These are phyloP conservation scores for Priapulus caudatus DNA, from an alignment of 2,888 invertebrate genomes.

Conservation along the genomic window DNA sequence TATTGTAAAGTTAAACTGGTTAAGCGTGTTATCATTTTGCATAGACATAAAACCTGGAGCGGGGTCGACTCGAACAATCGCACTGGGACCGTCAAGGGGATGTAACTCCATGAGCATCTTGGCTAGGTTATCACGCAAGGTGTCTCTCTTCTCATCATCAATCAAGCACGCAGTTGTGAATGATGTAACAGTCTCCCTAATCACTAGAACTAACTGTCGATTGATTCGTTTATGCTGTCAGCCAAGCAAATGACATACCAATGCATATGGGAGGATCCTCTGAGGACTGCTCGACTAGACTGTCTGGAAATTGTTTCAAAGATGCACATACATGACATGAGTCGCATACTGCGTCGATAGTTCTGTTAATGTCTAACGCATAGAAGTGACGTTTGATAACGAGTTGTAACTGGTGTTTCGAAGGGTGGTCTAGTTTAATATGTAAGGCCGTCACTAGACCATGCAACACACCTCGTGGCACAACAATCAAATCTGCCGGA, in stretches of 20 bases:
- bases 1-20: constrained; percentile 15
- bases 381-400: constrained; percentile 14
- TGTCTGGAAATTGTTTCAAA: constrained; percentile 16
- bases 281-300: constrained; percentile 18
- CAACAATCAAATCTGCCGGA: constrained; percentile 19
- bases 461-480: constrained; percentile 19
- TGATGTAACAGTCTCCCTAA: constrained; percentile 18
- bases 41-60: constrained; percentile 18
- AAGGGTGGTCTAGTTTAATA: constrained; percentile 18
- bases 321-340: constrained; percentile 22
- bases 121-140: constrained; percentile 7
- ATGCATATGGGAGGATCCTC: constrained; percentile 18
- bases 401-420: constrained; percentile 13
- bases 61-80: constrained; percentile 21
- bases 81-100: constrained; percentile 21
- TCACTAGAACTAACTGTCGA: constrained; percentile 19
- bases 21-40: constrained; percentile 16
- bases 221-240: constrained; percentile 6
- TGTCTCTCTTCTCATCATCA: constrained; percentile 9
- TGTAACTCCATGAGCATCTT: constrained; percentile 14
- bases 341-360: constrained; percentile 14
- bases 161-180: constrained; percentile 10
- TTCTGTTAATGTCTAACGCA: constrained; percentile 17
- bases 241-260: constrained; percentile 19
- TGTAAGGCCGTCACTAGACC: constrained; percentile 20